phyloP scores from a whole-genome alignment of 2,113 vertebrate genomes.

The Silurus glanis region DNA sequence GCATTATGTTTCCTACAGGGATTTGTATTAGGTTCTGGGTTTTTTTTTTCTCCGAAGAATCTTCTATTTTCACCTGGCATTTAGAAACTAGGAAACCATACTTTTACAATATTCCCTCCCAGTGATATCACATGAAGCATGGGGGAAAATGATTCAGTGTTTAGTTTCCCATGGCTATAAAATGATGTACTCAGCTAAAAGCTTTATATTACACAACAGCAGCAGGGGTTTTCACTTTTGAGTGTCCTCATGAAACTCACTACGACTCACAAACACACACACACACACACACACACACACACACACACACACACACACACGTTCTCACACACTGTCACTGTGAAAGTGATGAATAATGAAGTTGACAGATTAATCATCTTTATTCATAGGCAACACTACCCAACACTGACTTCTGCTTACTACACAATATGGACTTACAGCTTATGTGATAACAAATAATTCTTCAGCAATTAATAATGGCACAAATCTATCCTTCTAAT shows the following conservation, averaged over 20 bases:
- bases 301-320: not conserved
- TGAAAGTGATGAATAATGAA: constrained; percentile 1
- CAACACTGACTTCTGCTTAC: not conserved
- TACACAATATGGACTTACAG: not conserved
- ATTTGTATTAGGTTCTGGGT: not conserved
- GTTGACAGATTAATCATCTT: not conserved
- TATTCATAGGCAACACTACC: not conserved
- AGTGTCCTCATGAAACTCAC: constrained; percentile 33
- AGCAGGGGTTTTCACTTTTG: constrained; percentile 39
- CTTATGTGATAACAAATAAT: not conserved
- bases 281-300: constrained; percentile 2
- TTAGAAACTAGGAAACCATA: not conserved
- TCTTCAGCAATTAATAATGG: not conserved
- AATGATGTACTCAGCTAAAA: constrained; percentile 40
- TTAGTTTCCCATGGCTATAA: constrained; percentile 53
- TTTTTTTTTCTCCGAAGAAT: not conserved
- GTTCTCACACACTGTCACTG: constrained; percentile 21
- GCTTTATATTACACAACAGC: constrained; percentile 46
- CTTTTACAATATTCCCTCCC: not conserved
- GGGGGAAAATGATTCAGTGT: constrained; percentile 12
- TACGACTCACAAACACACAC: not conserved
- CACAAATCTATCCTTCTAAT: not conserved
- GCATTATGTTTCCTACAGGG: not conserved
- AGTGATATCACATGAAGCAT: not conserved
- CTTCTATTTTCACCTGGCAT: not conserved